Base-by-base conservation (phyloP, 2,888 invertebrate species). In the Anodontia alba region DNA sequence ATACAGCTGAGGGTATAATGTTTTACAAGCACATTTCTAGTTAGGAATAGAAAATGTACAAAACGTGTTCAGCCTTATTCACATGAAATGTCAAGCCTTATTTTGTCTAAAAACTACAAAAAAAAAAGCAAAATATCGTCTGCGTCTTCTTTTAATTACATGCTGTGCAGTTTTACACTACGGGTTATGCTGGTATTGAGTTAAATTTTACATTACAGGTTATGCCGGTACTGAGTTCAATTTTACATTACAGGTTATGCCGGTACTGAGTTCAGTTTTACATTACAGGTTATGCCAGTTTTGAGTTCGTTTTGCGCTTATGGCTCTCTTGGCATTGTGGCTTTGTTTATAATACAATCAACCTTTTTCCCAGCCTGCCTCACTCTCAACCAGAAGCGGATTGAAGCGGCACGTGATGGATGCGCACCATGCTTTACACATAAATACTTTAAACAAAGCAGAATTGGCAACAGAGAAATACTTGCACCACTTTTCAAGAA, bases 361-460 rank as follows among this genome's bases (percentile, higher is more conserved):
- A 97, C 97, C n/a, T 97, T 97, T 94, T 97, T 97, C 94, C 96
- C 97, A 12, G 97, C 97, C 1, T 96, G 96, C 81, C 96, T 97
- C 90, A 96, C 96, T 0, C 93, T 97, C 83, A 97, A 97, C 90
- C 95, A 97, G 73, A 90, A 91, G 75, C 89, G 95, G 43, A 88
- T 76, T 70, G 57, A 73, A 2, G 79, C 69, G 17, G 17, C 38
- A 12, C 62, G 88, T 15, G 72, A 88, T 70, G 86, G 78, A 0
- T 78, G 79, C 46, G 72, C 68, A 0, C 96, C 96, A 74, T 97
- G 97, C 91, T 96, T 96, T 81, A 95, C 95, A 85, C 96, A 97
- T 90, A 51, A 95, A 82, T 94, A 95, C 76, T 95, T 95, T 87
- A 94, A 95, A 57, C 94, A 95, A 1, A 70, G 46, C 46, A 33